Conservation (phyloP, 2,113 vertebrate species). For the Ceyx margarethae region DNA sequence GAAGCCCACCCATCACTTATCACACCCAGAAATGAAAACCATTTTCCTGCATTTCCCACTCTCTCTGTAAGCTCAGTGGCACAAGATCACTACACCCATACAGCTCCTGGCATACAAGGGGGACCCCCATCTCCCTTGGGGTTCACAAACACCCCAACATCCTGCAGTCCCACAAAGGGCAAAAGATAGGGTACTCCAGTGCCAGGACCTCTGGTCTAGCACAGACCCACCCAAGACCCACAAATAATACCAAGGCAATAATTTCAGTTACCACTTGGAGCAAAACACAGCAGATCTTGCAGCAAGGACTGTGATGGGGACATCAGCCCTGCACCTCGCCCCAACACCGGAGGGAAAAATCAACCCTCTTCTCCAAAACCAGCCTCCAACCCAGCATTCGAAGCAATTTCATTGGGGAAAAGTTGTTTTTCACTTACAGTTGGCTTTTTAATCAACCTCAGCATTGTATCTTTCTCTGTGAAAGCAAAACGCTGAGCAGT, state of each 20-base stretch:
- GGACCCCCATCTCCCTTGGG: not conserved
- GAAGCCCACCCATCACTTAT: not conserved
- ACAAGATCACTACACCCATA: accelerated
- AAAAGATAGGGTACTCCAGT: accelerated
- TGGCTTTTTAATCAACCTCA: not conserved
- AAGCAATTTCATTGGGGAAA: not conserved
- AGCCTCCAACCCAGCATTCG: not conserved
- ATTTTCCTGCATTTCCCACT: not conserved
- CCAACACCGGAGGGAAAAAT: not conserved
- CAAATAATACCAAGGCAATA: not conserved
- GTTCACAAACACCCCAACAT: not conserved
- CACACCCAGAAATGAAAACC: not conserved
- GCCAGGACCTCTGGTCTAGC: not conserved
- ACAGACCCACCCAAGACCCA: not conserved
- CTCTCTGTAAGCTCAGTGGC: not conserved
- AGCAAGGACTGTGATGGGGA: not conserved
- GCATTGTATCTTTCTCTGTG: not conserved
- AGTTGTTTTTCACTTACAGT: not conserved
- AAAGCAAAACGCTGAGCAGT: not conserved
- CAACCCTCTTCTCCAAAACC: not conserved
- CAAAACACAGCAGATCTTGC: not conserved
- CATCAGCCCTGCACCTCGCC: accelerated
- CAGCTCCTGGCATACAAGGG: accelerated
- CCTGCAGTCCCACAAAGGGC: accelerated
- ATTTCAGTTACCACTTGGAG: not conserved